These are phyloP conservation scores for Aleadryas rufinucha DNA, from an alignment of 2,113 vertebrate species.

Conservation along the genomic window DNA sequence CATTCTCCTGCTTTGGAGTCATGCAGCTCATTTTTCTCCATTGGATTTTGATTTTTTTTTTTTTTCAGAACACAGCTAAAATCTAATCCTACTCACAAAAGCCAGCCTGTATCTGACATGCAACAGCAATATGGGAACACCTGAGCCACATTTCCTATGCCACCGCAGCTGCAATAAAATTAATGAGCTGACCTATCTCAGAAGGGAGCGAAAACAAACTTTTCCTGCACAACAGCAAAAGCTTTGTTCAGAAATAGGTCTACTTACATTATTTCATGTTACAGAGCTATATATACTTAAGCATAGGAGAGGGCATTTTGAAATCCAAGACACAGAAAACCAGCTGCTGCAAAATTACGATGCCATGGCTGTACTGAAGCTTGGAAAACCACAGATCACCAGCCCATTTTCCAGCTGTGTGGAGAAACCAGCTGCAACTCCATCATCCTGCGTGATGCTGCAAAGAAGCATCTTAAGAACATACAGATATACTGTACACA, in stretches of 20 bases:
- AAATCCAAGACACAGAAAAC: background rate
- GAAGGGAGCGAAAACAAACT: background rate
- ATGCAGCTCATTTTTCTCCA: background rate
- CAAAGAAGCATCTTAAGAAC: background rate
- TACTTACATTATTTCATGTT: background rate
- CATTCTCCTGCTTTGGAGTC: background rate
- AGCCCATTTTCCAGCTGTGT: background rate
- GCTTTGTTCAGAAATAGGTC: background rate
- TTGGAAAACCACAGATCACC: background rate
- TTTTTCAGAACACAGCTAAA: background rate
- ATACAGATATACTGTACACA: background rate
- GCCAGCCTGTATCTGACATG: background rate
- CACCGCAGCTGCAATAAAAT: background rate
- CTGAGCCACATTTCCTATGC: background rate
- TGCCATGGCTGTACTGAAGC: background rate
- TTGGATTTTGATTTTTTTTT: background rate
- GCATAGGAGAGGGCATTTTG: background rate
- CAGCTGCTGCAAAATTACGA: background rate
- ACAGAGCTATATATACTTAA: background rate
- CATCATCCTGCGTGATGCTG: background rate
- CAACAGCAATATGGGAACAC: background rate
- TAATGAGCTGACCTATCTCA: slow-evolving; percentile 26
- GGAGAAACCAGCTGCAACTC: background rate
- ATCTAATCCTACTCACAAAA: background rate
- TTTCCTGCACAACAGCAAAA: background rate